Conservation (phyloP, 2,888 invertebrate genomes). For the Lycocerus yunnanus region DNA sequence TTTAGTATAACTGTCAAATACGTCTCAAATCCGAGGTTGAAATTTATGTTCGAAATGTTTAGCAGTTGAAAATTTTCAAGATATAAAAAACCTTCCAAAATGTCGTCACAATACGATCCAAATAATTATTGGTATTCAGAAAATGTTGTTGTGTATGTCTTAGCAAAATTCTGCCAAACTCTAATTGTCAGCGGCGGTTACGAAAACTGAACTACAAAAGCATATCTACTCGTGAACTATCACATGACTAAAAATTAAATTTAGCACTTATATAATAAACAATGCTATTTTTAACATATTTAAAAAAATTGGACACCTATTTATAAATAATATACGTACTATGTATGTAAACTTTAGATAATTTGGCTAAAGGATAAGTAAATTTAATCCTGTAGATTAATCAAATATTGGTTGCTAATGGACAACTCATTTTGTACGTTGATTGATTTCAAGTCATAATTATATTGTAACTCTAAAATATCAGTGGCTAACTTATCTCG, state of each 20-base stretch:
- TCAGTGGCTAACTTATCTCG: neutral
- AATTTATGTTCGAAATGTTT: neutral
- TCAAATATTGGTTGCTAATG: neutral
- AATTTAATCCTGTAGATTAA: neutral
- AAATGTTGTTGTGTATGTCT: neutral
- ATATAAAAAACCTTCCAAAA: neutral
- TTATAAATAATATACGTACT: neutral
- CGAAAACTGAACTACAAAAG: neutral
- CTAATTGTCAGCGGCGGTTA: neutral
- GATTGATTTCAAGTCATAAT: neutral
- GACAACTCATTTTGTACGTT: neutral
- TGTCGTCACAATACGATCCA: neutral
- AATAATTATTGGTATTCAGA: neutral
- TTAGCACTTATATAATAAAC: neutral
- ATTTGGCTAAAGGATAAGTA: neutral
- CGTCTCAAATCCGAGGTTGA: neutral
- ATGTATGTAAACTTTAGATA: neutral
- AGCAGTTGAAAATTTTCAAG: neutral
- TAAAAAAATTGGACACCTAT: neutral
- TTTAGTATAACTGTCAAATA: neutral
- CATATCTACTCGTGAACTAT: neutral
- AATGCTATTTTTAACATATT: neutral
- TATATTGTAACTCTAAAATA: neutral
- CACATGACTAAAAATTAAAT: neutral
- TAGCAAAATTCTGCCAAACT: constrained; percentile 1